Conservation (phyloP, 2,797 vertebrate genomes). For the Oreochromis grahami region DNA sequence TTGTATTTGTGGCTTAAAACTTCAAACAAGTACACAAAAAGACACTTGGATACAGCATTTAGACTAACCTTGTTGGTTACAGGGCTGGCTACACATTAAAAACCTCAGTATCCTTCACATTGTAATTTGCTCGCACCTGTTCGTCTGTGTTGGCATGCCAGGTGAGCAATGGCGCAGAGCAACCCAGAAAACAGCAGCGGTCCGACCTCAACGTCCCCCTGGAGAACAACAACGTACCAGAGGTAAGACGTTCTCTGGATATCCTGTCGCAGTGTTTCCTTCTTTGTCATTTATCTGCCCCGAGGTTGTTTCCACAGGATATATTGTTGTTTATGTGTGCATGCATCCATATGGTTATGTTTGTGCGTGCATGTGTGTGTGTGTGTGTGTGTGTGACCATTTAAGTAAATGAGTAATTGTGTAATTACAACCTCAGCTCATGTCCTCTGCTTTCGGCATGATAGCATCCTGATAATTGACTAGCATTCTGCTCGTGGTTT, state of each 20-base stretch:
- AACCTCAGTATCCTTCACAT: background rate
- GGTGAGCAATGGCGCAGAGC: constrained; percentile 87
- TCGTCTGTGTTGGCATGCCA: constrained; percentile 55
- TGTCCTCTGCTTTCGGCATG: constrained; percentile 36
- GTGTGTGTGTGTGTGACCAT: background rate
- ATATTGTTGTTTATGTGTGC: background rate
- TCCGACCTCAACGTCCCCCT: constrained; percentile 93
- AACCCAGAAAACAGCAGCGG: constrained; percentile 93
- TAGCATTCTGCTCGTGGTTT: constrained; percentile 26
- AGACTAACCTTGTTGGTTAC: background rate
- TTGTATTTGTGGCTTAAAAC: background rate
- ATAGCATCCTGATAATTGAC: constrained; percentile 40
- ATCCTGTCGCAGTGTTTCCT: background rate
- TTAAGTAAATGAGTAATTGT: constrained; percentile 46
- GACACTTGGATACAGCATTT: background rate
- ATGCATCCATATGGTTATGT: background rate
- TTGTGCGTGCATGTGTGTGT: background rate
- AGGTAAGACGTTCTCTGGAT: constrained; percentile 73
- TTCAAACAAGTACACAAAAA: background rate
- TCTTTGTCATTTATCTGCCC: background rate
- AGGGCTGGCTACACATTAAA: background rate
- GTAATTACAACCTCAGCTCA: constrained; percentile 54
- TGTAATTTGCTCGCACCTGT: background rate
- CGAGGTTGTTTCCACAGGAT: background rate
- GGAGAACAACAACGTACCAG: constrained; percentile 92